Conservation (phyloP, 1,140 invertebrate species). For the Phthorimaea operculella region DNA sequence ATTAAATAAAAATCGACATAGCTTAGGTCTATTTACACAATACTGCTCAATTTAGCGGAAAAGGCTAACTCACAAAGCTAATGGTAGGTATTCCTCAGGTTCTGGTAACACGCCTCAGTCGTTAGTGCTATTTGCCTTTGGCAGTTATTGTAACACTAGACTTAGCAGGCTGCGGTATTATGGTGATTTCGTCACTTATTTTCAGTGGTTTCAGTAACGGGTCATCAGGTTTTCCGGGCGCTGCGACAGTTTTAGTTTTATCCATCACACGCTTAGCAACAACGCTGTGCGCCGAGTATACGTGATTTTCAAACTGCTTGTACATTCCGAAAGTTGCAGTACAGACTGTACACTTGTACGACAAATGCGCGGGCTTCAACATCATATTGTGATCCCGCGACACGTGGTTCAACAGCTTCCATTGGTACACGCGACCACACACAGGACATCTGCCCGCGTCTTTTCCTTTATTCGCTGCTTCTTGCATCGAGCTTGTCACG, state of each 20-base stretch:
- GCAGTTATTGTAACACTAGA: slow-evolving; percentile 53
- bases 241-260: slow-evolving; percentile 71
- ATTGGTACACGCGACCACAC: slow-evolving; percentile 93
- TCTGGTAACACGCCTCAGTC: slow-evolving; percentile 25
- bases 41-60: slow-evolving; percentile 50
- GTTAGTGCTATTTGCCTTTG: slow-evolving; percentile 57
- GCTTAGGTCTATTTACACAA: slow-evolving; percentile 56
- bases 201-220: slow-evolving; percentile 85
- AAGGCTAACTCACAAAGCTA: slow-evolving; percentile 37
- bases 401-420: slow-evolving; percentile 92
- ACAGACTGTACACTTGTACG: slow-evolving; percentile 96
- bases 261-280: slow-evolving; percentile 87
- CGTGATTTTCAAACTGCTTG: slow-evolving; percentile 95
- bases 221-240: slow-evolving; percentile 70
- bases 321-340: slow-evolving; percentile 96
- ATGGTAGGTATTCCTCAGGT: background rate
- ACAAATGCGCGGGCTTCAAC: slow-evolving; percentile 91
- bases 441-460: slow-evolving; percentile 94
- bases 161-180: slow-evolving; percentile 85
- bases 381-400: slow-evolving; percentile 93
- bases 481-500: slow-evolving; percentile 96
- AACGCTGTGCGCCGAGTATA: slow-evolving; percentile 93
- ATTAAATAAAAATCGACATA: slow-evolving; percentile 41
- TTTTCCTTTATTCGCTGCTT: slow-evolving; percentile 94
- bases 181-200: slow-evolving; percentile 93